Base-by-base conservation (phyloP, 2,113 vertebrate genomes). In the cattle (Bos taurus) region DNA sequence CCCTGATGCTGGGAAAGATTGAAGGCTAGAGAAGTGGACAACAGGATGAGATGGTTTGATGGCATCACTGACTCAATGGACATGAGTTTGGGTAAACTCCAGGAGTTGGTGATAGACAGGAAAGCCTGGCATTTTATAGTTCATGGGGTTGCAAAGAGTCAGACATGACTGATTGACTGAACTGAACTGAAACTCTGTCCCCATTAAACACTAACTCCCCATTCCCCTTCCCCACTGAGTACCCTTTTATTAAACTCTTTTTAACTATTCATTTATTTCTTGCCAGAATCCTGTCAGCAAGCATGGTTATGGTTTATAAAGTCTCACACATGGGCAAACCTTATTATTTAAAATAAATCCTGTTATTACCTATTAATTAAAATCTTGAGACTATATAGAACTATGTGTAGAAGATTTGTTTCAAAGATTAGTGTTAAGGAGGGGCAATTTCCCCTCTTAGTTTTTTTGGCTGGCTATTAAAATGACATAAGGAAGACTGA, bases 291-390 rank as follows among this genome's bases (percentile, higher is more conserved):
- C 36, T 82, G 23, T 74, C 46, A 88, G 74, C 71, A 88, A 91
- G 28, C 36, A 19, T 94, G 30, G 28, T 93, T 82, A 60, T 88
- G 15, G 60, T 64, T 64, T 64, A 90, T 81, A 74, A 90, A 57
- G 12, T 93, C 85, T 93, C 90, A 91, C 48, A 83, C 6, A 74
- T 74, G 46, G 10, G 17, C 59, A 90, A 95, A 74, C 23, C 36
- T 93, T 43, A 30, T 74, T 59, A 40, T 90, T 86, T 62, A 48
- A 82, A 87, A 86, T 74, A 40, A 88, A 25, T 83, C 4, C 7
- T 74, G 8, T 62, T 64, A 48, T 94, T 74, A 36, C 30, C 36
- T 82, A 46, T 52, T 74, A 60, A 82, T 57, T 50, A 94, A 88
- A 91, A 52, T 83, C 13, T 23, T 74, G 46, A 74, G n/a, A 77